Percentiles rank a stretch among this genome's conserved stretches.
Evolutionary conservation across 2,797 vertebrate genomes (phyloP).

Genomic region (Enteromius paludinosus): DNA sequence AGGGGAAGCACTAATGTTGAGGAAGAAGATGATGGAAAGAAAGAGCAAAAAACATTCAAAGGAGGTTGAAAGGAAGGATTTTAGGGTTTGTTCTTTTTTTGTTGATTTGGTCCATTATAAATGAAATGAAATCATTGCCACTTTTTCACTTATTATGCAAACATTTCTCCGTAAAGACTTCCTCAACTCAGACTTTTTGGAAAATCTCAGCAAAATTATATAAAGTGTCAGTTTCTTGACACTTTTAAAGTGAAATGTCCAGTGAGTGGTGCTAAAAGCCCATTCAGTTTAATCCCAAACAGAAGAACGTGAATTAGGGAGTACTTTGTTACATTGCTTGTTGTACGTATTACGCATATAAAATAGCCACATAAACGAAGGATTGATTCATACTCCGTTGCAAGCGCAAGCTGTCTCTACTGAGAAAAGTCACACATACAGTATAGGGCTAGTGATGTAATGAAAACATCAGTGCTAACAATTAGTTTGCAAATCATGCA

Average conservation of each 20-base stretch:
- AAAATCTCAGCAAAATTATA: background rate
- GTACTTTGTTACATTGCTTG: background rate
- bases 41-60: conserved; percentile 12
- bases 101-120: background rate
- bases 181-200: background rate
- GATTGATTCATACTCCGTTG: background rate
- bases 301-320: background rate
- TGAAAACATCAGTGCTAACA: background rate
- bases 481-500: background rate
- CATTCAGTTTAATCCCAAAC: background rate
- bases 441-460: background rate
- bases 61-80: background rate
- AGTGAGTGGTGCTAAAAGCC: background rate
- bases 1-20: conserved; percentile 16
- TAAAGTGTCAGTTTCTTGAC: background rate
- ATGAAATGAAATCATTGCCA: background rate
- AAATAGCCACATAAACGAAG: background rate
- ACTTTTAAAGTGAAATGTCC: background rate
- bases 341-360: background rate
- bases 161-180: background rate
- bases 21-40: conserved; percentile 12
- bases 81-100: background rate
- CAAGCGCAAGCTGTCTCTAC: background rate
- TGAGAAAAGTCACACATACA: background rate
- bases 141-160: background rate